These are phyloP conservation scores for Euwallacea similis DNA, from an alignment of 1,140 invertebrate species.

Conservation along the genomic window DNA sequence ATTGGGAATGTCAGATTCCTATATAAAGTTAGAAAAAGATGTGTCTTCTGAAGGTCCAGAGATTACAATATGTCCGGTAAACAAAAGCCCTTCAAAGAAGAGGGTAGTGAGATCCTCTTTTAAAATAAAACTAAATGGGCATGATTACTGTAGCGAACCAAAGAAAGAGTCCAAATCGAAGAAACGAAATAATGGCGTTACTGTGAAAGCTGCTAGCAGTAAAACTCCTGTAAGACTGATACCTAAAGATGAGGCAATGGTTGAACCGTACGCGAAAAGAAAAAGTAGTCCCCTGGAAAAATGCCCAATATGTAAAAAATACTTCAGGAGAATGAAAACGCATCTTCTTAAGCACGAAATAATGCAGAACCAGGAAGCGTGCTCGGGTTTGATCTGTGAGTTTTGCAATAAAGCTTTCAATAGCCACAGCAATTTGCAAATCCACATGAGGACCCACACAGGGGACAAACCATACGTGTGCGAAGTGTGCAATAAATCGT, in stretches of 20 bases:
- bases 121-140: no score
- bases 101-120: no score
- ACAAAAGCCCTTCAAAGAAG: no score
- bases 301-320: conserved; percentile 52
- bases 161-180: no score
- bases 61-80: no score
- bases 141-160: no score
- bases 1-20: no score
- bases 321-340: conserved; percentile 49
- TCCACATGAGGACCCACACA: conserved; percentile 56
- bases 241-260: conserved; percentile 43
- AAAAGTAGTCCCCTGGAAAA: conserved; percentile 51
- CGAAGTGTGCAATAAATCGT: conserved; percentile 56
- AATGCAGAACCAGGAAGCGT: conserved; percentile 31
- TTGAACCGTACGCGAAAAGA: conserved; percentile 45
- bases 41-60: no score
- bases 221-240: conserved; percentile 41
- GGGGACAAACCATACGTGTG: conserved; percentile 62
- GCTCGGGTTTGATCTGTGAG: conserved; percentile 45
- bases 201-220: no score
- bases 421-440: conserved; percentile 48
- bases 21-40: no score
- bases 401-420: conserved; percentile 50
- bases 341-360: conserved; percentile 50
- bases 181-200: no score